Percentiles rank a stretch among this genome's conserved stretches.
phyloP scores from a whole-genome alignment of 2,797 vertebrate species.

The Arnoldichthys spilopterus region DNA sequence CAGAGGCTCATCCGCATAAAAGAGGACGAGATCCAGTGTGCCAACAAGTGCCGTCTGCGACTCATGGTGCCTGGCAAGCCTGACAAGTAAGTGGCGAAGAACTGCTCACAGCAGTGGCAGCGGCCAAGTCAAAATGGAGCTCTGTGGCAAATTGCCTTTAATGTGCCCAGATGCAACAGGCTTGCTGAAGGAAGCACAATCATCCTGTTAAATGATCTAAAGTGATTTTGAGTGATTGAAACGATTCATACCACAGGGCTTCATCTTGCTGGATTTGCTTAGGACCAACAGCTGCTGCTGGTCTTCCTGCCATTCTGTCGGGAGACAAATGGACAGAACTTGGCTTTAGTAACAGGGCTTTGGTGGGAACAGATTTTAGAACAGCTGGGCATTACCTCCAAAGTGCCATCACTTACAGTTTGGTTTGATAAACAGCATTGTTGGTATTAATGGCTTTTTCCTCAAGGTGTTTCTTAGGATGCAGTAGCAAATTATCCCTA shows the following conservation, averaged over 20 bases:
- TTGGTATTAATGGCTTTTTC: neutral
- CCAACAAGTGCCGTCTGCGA: slow-evolving; percentile 89
- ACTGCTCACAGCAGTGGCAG: slow-evolving; percentile 25
- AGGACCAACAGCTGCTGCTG: slow-evolving; percentile 27
- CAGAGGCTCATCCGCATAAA: slow-evolving; percentile 90
- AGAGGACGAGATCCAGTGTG: slow-evolving; percentile 90
- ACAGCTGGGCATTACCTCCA: slow-evolving; percentile 8
- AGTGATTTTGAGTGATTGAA: slow-evolving; percentile 11
- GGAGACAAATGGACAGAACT: slow-evolving; percentile 21
- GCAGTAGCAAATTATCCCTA: no score
- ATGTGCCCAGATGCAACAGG: slow-evolving; percentile 36
- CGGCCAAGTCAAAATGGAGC: slow-evolving; percentile 25
- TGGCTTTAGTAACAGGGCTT: slow-evolving; percentile 16
- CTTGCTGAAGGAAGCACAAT: slow-evolving; percentile 11
- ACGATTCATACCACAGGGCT: slow-evolving; percentile 34
- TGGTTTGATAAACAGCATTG: slow-evolving; percentile 14
- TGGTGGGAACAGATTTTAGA: slow-evolving; percentile 42
- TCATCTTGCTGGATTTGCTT: slow-evolving; percentile 35
- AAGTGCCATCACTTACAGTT: slow-evolving; percentile 15
- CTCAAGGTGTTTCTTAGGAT: no score
- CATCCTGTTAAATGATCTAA: slow-evolving; percentile 46
- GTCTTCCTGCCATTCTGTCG: neutral
- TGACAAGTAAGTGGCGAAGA: slow-evolving; percentile 82
- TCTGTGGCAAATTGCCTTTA: slow-evolving; percentile 25
- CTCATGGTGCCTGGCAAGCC: slow-evolving; percentile 88